Base-by-base conservation (phyloP, 2,797 vertebrate genomes). In the Mormyrops attenuatus region DNA sequence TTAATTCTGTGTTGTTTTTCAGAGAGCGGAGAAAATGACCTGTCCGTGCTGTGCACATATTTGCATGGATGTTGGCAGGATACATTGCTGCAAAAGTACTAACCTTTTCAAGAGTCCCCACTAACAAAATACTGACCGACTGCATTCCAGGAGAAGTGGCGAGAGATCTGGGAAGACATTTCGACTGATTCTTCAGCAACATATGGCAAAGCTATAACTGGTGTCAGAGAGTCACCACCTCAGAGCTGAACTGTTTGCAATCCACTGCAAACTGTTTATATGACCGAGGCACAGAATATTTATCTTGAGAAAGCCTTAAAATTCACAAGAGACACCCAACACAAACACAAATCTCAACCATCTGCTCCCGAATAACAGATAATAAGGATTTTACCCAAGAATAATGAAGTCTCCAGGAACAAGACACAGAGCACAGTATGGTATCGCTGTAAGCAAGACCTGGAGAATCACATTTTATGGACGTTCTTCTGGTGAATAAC, bases 31-130 rank as follows among this genome's bases (percentile, higher is more conserved):
- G 41, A 47, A 77, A 77, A 34, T 34, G 30, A 41, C 11, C 69
- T 0, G 8, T 44, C n/a, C 7, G 1, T 22, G 44, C 50, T 22
- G 41, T 49, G 7, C 15, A 44, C 17, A n/a, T 20, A 44, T 49
- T 26, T 47, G 80, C 13, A 50, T 22, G 41, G 6, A 47, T 9
- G 5, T 47, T n/a, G 8, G n/a, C 44, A 13, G 44, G 41, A 84
- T 47, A 11, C 20, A 84, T 11, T 50, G n/a, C 44, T 84, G 80
- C 69, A 84, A 84, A 11, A 20, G 22, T 38, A 73, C 88, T 95
- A 93, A 99, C 98, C 96, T 98, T 98, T 91, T 96, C 96, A 34
- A 98, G 94, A 0, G 95, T 94, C 90, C 96, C 97, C 60, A 95
- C 92, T 88, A 98, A 92, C 7, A 96, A 93, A 49, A 96, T 90